A percentile compares a stretch with the other conserved stretches of the same genome.
Conservation (phyloP, 2,888 invertebrate species). For the Cistogaster globosa region DNA sequence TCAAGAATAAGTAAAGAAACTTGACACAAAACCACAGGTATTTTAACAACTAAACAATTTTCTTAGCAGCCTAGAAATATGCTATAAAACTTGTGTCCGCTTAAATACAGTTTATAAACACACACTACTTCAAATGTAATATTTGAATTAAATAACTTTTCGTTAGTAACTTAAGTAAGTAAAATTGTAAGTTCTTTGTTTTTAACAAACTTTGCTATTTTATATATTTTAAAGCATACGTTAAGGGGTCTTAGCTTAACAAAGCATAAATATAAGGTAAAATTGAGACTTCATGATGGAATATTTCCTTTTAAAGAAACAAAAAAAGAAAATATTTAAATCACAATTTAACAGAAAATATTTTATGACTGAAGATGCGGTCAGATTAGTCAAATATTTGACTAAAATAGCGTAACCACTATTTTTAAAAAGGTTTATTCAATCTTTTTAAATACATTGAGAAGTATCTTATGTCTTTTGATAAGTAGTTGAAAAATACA, state of each 20-base stretch:
- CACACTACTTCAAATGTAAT: too few relatives aligned
- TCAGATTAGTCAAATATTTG: too few relatives aligned
- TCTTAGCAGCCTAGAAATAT: not conserved
- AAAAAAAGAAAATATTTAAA: not conserved
- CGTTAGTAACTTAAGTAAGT: too few relatives aligned
- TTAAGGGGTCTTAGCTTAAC: not conserved
- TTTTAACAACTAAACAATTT: conserved; percentile 28
- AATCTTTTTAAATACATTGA: too few relatives aligned
- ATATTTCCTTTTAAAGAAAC: not conserved
- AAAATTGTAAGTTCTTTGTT: not conserved
- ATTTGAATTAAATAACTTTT: not conserved
- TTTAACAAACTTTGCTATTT: conserved; percentile 6
- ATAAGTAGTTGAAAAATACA: too few relatives aligned
- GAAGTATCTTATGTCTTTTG: too few relatives aligned
- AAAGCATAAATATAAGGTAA: not conserved
- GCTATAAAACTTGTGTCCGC: not conserved
- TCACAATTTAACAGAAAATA: not conserved
- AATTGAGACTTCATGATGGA: not conserved
- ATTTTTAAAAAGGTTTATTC: too few relatives aligned
- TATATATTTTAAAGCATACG: conserved; percentile 32
- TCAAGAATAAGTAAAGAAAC: conserved; percentile 2
- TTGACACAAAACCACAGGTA: conserved; percentile 34
- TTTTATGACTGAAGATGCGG: not conserved
- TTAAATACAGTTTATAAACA: not conserved
- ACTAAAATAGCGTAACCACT: too few relatives aligned